These are phyloP conservation scores for Leptocoma aspasia DNA, from an alignment of 2,113 vertebrate genomes.

Conservation along the genomic window DNA sequence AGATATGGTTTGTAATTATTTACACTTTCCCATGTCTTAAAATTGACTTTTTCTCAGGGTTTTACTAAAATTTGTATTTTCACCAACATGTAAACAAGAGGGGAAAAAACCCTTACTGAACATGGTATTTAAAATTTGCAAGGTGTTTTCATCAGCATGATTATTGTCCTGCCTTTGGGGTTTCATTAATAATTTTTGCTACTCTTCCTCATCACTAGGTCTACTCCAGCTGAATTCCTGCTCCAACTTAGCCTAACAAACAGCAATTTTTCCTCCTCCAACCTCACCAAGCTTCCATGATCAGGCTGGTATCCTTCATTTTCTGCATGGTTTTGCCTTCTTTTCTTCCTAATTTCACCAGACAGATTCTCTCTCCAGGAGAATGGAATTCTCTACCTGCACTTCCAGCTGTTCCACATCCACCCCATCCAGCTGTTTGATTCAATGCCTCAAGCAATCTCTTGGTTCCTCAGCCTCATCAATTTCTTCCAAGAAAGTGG, in stretches of 20 bases:
- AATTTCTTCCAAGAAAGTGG: background rate
- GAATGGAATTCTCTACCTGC: background rate
- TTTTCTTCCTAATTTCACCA: background rate
- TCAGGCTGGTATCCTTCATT: background rate
- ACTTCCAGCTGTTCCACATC: background rate
- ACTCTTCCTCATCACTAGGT: background rate
- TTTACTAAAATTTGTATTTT: background rate
- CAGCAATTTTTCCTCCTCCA: background rate
- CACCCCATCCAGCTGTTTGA: background rate
- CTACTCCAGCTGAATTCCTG: background rate
- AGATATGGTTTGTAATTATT: background rate
- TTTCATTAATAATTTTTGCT: background rate
- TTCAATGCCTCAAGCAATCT: background rate
- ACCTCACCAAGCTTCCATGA: background rate
- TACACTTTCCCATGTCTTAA: background rate
- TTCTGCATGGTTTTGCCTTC: background rate
- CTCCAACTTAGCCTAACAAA: background rate
- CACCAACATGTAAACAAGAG: background rate
- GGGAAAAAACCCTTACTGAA: fast-evolving
- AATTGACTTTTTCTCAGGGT: background rate
- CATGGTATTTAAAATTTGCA: background rate
- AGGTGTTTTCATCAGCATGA: background rate
- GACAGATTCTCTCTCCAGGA: background rate
- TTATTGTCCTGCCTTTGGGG: background rate
- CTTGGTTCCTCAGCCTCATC: background rate